phyloP scores from a whole-genome alignment of 2,113 vertebrate species.

The Limnothrissa miodon region DNA sequence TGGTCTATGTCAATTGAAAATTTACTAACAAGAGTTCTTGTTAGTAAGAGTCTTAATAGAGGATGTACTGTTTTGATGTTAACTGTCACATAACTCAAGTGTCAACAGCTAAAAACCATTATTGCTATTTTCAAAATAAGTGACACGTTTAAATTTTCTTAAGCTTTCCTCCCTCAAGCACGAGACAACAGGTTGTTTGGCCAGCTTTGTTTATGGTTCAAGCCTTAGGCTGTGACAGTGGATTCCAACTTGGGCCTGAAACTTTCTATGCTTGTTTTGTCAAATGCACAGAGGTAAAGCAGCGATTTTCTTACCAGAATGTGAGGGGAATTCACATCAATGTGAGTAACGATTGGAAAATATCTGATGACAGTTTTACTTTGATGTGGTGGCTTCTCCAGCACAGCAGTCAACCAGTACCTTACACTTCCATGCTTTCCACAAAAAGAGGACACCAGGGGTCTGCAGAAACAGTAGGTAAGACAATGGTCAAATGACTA shows the following conservation, averaged over 20 bases:
- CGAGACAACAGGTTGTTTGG: too few relatives aligned
- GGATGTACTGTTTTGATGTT: too few relatives aligned
- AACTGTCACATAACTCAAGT: too few relatives aligned
- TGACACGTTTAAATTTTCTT: too few relatives aligned
- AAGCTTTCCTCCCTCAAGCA: too few relatives aligned
- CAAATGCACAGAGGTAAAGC: not conserved
- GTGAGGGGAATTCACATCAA: slow-evolving; percentile 76
- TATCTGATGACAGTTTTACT: slow-evolving; percentile 70
- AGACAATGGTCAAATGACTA: not conserved
- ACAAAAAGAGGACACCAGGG: slow-evolving; percentile 76
- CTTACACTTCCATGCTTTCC: slow-evolving; percentile 77
- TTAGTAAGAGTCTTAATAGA: too few relatives aligned
- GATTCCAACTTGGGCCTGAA: too few relatives aligned
- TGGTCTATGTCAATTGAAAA: not conserved
- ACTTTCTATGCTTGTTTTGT: too few relatives aligned
- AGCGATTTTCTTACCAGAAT: slow-evolving; percentile 68
- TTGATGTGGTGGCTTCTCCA: slow-evolving; percentile 70
- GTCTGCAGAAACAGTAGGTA: slow-evolving; percentile 59
- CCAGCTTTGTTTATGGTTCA: too few relatives aligned
- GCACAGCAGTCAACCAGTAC: slow-evolving; percentile 72
- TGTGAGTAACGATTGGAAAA: slow-evolving; percentile 73
- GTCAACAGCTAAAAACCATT: too few relatives aligned
- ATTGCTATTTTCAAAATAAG: too few relatives aligned
- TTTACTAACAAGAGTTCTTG: not conserved
- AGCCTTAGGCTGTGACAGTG: too few relatives aligned